phyloP scores from a whole-genome alignment of 1,140 invertebrate genomes.

The Mylabris phalerata region DNA sequence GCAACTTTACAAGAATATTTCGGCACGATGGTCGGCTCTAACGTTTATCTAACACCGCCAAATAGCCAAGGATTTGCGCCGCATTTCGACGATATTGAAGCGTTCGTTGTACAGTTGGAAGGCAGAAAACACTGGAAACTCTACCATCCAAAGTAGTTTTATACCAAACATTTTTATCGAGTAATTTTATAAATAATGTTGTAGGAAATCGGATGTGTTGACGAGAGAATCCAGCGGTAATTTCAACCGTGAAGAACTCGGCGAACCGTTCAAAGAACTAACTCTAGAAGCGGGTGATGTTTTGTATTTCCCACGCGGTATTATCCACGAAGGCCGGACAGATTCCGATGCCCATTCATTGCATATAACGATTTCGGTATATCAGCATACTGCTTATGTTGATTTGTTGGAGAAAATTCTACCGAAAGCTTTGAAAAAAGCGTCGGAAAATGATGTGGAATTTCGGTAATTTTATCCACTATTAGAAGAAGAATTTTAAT shows the following conservation, averaged over 20 bases:
- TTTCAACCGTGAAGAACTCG: conserved; percentile 70
- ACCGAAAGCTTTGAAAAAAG: conserved; percentile 65
- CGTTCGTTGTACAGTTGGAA: conserved; percentile 93
- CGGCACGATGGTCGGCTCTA: conserved; percentile 87
- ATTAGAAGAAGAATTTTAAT: neutral
- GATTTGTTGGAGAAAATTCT: conserved; percentile 81
- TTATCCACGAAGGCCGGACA: conserved; percentile 85
- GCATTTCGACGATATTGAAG: conserved; percentile 98
- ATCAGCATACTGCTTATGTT: conserved; percentile 84
- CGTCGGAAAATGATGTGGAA: conserved; percentile 61
- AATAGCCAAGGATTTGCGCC: conserved; percentile 95
- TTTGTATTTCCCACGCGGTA: conserved; percentile 87
- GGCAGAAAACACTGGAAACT: conserved; percentile 92
- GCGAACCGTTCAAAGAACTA: conserved; percentile 74
- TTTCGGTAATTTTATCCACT: conserved; percentile 53
- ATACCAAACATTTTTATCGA: neutral
- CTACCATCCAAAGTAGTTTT: conserved; percentile 62
- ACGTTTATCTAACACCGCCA: conserved; percentile 93
- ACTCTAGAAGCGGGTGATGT: conserved; percentile 81
- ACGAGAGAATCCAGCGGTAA: conserved; percentile 78
- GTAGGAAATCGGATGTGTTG: conserved; percentile 52
- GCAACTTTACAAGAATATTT: conserved; percentile 90
- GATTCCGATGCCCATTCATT: conserved; percentile 73
- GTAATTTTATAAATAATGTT: neutral
- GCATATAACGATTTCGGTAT: conserved; percentile 88